Evolutionary conservation across 2,888 invertebrate species (phyloP), one percentile per base, ranked within the genome.

Genomic region (Geotrupes spiniger): DNA sequence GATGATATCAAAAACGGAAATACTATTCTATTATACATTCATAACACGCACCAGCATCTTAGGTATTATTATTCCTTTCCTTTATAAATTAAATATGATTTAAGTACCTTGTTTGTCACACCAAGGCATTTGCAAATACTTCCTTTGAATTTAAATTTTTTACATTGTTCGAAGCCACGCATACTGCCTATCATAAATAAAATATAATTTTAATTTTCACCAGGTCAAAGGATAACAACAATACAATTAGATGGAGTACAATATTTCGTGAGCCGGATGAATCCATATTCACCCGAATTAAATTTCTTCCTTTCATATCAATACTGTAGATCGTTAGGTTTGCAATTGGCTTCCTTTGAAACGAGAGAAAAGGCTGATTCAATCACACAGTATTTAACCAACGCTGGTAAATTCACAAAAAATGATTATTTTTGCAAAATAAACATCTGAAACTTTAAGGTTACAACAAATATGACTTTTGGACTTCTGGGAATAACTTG

Each of bases 261-360:
- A 69, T 90, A 90, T 71, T 90, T 89, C 70, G 86, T 90, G 58
- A 89, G 89, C 63, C 78, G 89, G 66, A 89, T 89, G 89, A 89
- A 89, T 73, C 89, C 89, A 8, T 90, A 89, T 73, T 88, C 89
- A 56, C 89, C 89, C 17, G 88, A 89, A 72, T 78, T 90, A 55
- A 91, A 91, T 74, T 91, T 88, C 71, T 90, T 88, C 77, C 77
- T 90, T 66, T 89, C 91, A 38, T 91, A 91, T 74, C 89, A 91
- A 68, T 91, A 91, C 68, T 91, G 91, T 74, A 84, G 91, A 63
- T 90, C 90, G 46, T 76, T 91, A 65, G 92, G 91, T 14, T 76
- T 92, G 58, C 91, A 91, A 68, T 76, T 92, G 65, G 87, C 87
- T 37, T 90, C 90, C 9, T 89, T 91, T 65, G 90, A 90, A 73